phyloP scores from a whole-genome alignment of 2,797 vertebrate genomes.

The Melanotaenia boesemani region DNA sequence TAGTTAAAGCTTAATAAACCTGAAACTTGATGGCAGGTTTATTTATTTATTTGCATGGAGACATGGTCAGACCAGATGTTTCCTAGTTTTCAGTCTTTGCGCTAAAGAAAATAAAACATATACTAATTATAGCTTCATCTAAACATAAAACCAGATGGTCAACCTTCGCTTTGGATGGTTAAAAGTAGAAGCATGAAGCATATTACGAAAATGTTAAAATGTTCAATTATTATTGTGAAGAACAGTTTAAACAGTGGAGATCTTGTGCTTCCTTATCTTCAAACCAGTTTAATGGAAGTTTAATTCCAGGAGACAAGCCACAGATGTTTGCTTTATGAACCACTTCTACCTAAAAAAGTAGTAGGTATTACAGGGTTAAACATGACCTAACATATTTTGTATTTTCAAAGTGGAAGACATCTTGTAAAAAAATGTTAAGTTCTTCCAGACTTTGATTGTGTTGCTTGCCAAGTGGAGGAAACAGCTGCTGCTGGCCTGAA shows the following conservation, averaged over 20 bases:
- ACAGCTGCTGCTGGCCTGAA: conserved; percentile 72
- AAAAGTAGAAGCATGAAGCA: not conserved
- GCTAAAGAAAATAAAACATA: conserved; percentile 1
- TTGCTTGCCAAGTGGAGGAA: conserved; percentile 75
- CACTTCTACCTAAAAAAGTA: not conserved
- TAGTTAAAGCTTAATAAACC: not conserved
- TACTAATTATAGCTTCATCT: not conserved
- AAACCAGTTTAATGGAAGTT: conserved; percentile 10
- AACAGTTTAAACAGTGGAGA: not conserved
- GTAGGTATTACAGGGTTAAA: conserved; percentile 2
- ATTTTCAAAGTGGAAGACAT: conserved; percentile 26
- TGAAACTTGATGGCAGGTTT: not conserved
- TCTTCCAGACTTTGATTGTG: conserved; percentile 64
- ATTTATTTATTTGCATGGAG: rapidly evolving
- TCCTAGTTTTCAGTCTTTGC: not conserved
- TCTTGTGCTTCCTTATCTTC: not conserved
- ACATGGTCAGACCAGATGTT: not conserved
- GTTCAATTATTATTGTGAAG: not conserved
- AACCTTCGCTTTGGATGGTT: not conserved
- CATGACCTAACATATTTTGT: conserved; percentile 10
- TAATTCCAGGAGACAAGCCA: not conserved
- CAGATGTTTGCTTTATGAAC: not conserved
- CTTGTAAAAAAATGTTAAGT: conserved; percentile 47
- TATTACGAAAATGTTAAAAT: not conserved
- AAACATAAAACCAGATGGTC: not conserved